Evolutionary conservation across 2,888 invertebrate genomes (phyloP).

Genomic region (Pristionchus arcanus): DNA sequence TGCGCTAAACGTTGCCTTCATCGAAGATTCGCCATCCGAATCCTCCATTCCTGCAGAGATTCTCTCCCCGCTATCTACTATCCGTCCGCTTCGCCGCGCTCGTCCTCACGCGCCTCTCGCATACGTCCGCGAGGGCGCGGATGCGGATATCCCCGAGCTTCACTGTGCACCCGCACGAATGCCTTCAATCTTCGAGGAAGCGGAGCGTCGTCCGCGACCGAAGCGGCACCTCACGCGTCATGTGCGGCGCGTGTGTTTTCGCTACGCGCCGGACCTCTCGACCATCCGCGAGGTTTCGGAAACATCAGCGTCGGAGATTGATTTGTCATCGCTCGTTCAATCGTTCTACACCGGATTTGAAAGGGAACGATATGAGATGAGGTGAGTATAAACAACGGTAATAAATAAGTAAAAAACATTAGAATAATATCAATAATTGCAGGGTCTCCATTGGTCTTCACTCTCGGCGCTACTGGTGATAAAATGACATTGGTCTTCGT

Average conservation of each 20-base stretch:
- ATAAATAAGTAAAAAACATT: neutral
- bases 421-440: neutral
- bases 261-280: neutral
- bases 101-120: neutral
- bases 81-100: neutral
- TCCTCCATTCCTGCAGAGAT: neutral
- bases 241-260: neutral
- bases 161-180: neutral
- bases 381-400: no score
- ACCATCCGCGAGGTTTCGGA: neutral
- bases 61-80: neutral
- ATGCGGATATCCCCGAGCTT: neutral
- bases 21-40: neutral
- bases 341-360: neutral
- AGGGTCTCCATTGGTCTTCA: neutral
- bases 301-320: neutral
- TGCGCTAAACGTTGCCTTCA: neutral
- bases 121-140: neutral
- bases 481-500: no score
- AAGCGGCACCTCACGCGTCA: neutral
- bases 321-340: neutral
- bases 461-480: neutral
- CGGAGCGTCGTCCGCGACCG: neutral
- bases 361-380: constrained; percentile 1
- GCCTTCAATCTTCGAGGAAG: neutral